Evolutionary conservation across 2,888 invertebrate species (phyloP).

Genomic region (Drosophila phalerata): DNA sequence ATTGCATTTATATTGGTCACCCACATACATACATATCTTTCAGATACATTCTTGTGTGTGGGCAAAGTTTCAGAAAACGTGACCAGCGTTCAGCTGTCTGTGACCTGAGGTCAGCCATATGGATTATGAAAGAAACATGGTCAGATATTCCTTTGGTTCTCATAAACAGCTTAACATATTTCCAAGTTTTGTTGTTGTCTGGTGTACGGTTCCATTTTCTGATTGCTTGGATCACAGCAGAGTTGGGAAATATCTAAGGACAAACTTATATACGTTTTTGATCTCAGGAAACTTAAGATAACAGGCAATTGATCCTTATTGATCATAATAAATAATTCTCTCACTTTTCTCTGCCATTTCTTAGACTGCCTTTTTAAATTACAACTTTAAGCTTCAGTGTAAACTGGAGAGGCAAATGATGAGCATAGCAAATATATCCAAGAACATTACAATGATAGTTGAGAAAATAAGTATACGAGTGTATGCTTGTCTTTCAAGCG

Average conservation of each 20-base stretch:
- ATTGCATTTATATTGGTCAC: constrained; percentile 43
- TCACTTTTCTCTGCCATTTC: not conserved
- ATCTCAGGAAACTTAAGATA: not conserved
- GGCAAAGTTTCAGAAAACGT: constrained; percentile 46
- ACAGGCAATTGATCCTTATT: not conserved
- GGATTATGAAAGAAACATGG: constrained; percentile 48
- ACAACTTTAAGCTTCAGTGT: not conserved
- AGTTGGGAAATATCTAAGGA: not conserved
- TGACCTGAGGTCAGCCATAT: constrained; percentile 24
- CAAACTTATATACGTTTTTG: not conserved
- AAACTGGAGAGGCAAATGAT: constrained; percentile 5
- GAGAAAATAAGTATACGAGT: too few species aligned
- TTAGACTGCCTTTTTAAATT: not conserved
- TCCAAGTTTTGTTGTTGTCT: not conserved
- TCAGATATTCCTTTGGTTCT: constrained; percentile 17
- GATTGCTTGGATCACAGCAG: constrained; percentile 36
- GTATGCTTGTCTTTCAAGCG: not conserved
- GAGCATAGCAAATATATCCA: constrained; percentile 26
- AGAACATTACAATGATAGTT: constrained; percentile 32
- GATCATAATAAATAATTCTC: not conserved
- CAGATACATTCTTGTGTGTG: constrained; percentile 1
- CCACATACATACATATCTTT: not conserved
- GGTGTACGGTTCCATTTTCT: constrained; percentile 26
- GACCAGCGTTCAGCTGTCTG: constrained; percentile 29
- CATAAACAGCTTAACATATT: constrained; percentile 37